These are phyloP conservation scores for Cyprinodon variegatus DNA, from an alignment of 2,113 vertebrate species.

Conservation along the genomic window DNA sequence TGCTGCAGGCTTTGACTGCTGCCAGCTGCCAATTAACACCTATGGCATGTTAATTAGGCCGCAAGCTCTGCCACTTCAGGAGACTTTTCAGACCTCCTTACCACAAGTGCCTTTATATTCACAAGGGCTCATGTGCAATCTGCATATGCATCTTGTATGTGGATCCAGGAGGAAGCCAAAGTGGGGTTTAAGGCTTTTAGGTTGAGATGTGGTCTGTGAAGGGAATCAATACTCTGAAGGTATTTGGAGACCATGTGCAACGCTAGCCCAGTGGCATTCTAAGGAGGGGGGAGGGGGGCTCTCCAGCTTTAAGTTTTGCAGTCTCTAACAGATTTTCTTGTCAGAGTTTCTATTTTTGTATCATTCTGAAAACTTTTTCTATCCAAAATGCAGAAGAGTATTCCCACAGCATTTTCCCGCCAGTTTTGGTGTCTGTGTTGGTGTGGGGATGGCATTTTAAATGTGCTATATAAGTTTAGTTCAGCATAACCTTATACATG, in stretches of 20 bases:
- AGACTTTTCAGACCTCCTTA: conserved; percentile 71
- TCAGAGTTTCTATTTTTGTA: not conserved
- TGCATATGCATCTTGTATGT: conserved; percentile 68
- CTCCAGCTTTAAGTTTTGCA: not conserved
- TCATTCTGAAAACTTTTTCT: not conserved
- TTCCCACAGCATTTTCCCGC: not conserved
- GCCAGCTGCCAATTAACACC: conserved; percentile 81
- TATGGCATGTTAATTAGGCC: conserved; percentile 80
- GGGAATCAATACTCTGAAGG: conserved; percentile 17
- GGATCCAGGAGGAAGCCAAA: conserved; percentile 42
- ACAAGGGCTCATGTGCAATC: conserved; percentile 65
- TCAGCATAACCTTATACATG: too few species aligned
- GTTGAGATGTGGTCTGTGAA: conserved; percentile 40
- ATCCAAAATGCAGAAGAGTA: not conserved
- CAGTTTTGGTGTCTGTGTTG: not conserved
- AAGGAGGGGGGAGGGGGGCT: not conserved
- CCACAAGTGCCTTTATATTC: conserved; percentile 74
- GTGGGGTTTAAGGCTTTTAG: conserved; percentile 27
- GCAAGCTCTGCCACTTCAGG: conserved; percentile 76
- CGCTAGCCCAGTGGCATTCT: not conserved
- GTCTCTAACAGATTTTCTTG: not conserved
- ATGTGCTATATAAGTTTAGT: not conserved
- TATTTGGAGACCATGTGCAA: not conserved
- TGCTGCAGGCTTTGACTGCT: conserved; percentile 71
- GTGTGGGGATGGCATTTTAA: not conserved